A percentile compares a stretch with the other conserved stretches of the same genome.
phyloP scores from a whole-genome alignment of 2,797 vertebrate species.

The Parambassis ranga region DNA sequence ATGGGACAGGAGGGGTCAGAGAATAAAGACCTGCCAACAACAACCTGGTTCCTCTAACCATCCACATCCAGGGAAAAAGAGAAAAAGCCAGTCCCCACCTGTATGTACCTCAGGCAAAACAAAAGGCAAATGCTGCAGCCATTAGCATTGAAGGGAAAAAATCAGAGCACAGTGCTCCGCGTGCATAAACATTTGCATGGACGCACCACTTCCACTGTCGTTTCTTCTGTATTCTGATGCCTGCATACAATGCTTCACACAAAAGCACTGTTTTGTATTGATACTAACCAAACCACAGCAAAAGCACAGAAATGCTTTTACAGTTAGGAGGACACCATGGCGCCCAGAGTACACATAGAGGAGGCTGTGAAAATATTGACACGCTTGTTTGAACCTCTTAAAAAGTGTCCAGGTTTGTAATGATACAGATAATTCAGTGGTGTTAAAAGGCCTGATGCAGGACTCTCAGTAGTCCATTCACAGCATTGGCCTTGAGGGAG shows the following conservation, averaged over 20 bases:
- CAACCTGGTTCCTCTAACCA: slow-evolving; percentile 18
- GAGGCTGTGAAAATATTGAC: slow-evolving; percentile 75
- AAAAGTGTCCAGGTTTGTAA: slow-evolving; percentile 52
- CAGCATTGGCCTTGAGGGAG: slow-evolving; percentile 58
- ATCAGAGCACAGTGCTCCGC: neutral
- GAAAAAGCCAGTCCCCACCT: slow-evolving; percentile 12
- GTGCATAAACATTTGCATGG: slow-evolving; percentile 27
- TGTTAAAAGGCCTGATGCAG: slow-evolving; percentile 2
- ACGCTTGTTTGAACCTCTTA: slow-evolving; percentile 16
- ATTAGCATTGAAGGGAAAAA: slow-evolving; percentile 41
- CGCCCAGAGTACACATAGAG: slow-evolving; percentile 19
- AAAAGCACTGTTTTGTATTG: no score
- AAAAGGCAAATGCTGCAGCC: slow-evolving; percentile 28
- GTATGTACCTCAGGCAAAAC: slow-evolving; percentile 9
- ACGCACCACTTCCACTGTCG: slow-evolving; percentile 35
- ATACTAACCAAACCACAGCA: neutral
- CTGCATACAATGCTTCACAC: slow-evolving; percentile 59
- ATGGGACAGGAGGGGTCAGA: slow-evolving; percentile 51
- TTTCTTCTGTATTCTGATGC: slow-evolving; percentile 41
- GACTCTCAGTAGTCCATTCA: neutral
- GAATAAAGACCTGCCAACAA: slow-evolving; percentile 48
- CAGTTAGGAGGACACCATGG: slow-evolving; percentile 25
- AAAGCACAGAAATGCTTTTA: neutral
- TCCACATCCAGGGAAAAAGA: slow-evolving; percentile 39
- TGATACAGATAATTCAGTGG: slow-evolving; percentile 38